These are phyloP conservation scores for Drosophila quadrilineata DNA, from an alignment of 1,140 invertebrate genomes.

Conservation along the genomic window DNA sequence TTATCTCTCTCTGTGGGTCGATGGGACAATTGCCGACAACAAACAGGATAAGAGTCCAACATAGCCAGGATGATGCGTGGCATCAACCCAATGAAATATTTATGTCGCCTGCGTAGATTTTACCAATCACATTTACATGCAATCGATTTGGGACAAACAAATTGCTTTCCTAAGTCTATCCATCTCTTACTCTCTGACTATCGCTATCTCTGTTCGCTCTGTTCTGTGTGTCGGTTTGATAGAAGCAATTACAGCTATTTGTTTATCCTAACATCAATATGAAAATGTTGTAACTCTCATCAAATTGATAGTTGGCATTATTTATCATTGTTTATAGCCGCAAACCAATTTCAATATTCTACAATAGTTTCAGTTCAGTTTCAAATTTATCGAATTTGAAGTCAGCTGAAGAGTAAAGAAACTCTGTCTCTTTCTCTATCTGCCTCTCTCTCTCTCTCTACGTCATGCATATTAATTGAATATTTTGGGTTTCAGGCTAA, in stretches of 20 bases:
- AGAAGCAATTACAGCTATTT: slow-evolving; percentile 27
- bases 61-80: neutral
- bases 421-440: too few relatives aligned
- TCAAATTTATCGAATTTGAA: too few relatives aligned
- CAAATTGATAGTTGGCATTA: neutral
- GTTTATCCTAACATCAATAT: neutral
- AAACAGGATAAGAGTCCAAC: slow-evolving; percentile 6
- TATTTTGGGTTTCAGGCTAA: too few relatives aligned
- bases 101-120: slow-evolving; percentile 5
- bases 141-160: slow-evolving; percentile 11
- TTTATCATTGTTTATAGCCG: neutral
- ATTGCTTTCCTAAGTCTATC: neutral
- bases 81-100: slow-evolving; percentile 19
- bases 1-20: slow-evolving; percentile 5
- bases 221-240: too few relatives aligned
- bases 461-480: too few relatives aligned
- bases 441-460: too few relatives aligned
- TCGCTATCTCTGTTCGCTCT: too few relatives aligned
- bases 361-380: too few relatives aligned
- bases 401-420: too few relatives aligned
- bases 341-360: neutral
- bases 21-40: slow-evolving; percentile 26
- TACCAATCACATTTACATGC: slow-evolving; percentile 19
- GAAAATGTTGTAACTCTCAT: neutral
- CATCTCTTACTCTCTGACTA: too few relatives aligned